Evolutionary conservation across 2,113 vertebrate species (phyloP).

Genomic region (Lycocorax pyrrhopterus): DNA sequence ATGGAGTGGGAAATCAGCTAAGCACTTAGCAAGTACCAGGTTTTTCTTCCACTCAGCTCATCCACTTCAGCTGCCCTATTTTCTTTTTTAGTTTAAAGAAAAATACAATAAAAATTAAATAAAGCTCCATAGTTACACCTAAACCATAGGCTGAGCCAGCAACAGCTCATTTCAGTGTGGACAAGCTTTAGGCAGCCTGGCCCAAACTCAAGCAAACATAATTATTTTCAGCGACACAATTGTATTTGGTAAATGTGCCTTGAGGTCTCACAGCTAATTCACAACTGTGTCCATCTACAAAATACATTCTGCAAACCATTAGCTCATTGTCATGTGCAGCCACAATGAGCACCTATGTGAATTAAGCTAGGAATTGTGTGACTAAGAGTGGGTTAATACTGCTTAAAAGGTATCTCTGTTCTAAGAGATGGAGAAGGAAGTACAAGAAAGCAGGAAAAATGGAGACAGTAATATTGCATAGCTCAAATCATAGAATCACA

Average conservation of each 20-base stretch:
- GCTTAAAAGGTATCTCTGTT: background rate
- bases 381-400: background rate
- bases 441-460: background rate
- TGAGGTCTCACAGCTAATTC: background rate
- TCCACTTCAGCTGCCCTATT: background rate
- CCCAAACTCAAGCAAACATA: background rate
- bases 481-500: background rate
- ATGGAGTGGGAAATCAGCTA: background rate
- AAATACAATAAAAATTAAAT: background rate
- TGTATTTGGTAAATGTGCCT: background rate
- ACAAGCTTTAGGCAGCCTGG: background rate
- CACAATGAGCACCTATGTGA: background rate
- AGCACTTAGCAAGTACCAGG: background rate
- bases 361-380: background rate
- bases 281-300: background rate
- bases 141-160: background rate
- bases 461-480: background rate
- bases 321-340: background rate
- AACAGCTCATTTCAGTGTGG: background rate
- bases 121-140: background rate
- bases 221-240: constrained; percentile 12
- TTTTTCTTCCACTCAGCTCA: background rate
- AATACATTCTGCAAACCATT: background rate
- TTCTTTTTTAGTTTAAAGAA: background rate
- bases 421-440: background rate